A percentile compares a stretch with the other conserved stretches of the same genome.
phyloP scores from a whole-genome alignment of 2,113 vertebrate genomes.

The Calidris pugnax region DNA sequence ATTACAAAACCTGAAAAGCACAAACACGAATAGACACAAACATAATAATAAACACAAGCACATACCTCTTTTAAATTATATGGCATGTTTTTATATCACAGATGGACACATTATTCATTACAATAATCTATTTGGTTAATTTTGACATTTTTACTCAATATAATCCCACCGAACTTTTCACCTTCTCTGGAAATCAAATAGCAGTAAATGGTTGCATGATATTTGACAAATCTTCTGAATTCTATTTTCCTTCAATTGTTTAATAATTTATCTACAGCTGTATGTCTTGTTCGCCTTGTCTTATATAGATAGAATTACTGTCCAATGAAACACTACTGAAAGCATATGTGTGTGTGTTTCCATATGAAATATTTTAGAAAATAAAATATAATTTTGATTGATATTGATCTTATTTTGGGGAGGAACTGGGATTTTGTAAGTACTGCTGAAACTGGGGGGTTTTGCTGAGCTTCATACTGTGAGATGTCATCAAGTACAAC shows the following conservation, averaged over 20 bases:
- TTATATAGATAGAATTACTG: neutral
- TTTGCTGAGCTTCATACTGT: neutral
- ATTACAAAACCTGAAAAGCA: neutral
- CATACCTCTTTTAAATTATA: neutral
- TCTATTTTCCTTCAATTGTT: neutral
- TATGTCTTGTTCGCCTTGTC: neutral
- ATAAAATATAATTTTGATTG: neutral
- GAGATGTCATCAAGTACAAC: neutral
- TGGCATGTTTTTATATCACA: neutral
- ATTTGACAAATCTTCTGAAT: neutral
- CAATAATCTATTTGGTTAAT: neutral
- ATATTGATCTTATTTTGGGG: neutral
- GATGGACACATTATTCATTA: neutral
- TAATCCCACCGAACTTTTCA: neutral
- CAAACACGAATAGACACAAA: neutral
- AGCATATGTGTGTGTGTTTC: neutral
- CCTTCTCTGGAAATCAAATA: neutral
- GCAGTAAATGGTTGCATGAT: neutral
- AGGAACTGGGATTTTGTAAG: neutral
- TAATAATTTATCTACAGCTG: neutral
- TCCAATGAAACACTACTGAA: neutral
- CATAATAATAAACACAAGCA: neutral
- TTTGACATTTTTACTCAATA: neutral
- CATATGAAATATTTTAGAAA: neutral
- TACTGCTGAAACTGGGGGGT: neutral